Percentiles rank a stretch among this genome's conserved stretches.
Conservation (phyloP, 2,113 vertebrate species). For the Podiceps cristatus region DNA sequence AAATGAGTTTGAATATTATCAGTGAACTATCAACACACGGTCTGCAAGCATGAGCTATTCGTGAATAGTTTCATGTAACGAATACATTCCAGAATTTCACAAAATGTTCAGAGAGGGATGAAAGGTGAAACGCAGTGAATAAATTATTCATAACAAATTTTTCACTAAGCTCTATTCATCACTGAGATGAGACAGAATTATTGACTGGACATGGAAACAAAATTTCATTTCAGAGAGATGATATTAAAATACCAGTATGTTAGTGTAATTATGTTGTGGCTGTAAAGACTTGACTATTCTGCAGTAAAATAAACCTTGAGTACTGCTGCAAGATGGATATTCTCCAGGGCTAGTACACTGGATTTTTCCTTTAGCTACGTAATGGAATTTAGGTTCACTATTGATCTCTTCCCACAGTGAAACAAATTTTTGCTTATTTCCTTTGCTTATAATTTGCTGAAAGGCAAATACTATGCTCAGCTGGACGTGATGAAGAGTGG, state of each 20-base stretch:
- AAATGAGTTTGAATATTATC: not conserved
- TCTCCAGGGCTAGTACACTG: not conserved
- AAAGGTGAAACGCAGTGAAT: constrained; percentile 57
- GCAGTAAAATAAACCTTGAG: constrained; percentile 35
- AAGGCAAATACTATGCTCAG: not conserved
- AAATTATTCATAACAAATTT: constrained; percentile 66
- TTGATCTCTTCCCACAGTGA: constrained; percentile 23
- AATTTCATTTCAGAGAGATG: constrained; percentile 54
- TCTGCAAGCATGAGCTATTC: not conserved
- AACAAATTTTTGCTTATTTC: not conserved
- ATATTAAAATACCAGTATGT: constrained; percentile 11
- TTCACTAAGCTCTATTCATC: constrained; percentile 53
- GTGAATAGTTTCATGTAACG: not conserved
- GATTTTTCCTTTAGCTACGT: constrained; percentile 22
- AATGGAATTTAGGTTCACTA: not conserved
- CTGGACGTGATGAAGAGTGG: not conserved
- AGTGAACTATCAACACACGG: not conserved
- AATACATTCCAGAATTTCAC: not conserved
- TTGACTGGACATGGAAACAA: constrained; percentile 67
- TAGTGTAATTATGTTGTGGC: constrained; percentile 48
- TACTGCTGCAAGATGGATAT: constrained; percentile 46
- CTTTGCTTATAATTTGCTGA: not conserved
- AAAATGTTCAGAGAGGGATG: constrained; percentile 11
- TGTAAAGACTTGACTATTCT: constrained; percentile 46
- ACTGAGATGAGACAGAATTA: constrained; percentile 62